Percentiles rank a stretch among this genome's conserved stretches.
Conservation (phyloP, 2,888 invertebrate species). For the Serripes groenlandicus region DNA sequence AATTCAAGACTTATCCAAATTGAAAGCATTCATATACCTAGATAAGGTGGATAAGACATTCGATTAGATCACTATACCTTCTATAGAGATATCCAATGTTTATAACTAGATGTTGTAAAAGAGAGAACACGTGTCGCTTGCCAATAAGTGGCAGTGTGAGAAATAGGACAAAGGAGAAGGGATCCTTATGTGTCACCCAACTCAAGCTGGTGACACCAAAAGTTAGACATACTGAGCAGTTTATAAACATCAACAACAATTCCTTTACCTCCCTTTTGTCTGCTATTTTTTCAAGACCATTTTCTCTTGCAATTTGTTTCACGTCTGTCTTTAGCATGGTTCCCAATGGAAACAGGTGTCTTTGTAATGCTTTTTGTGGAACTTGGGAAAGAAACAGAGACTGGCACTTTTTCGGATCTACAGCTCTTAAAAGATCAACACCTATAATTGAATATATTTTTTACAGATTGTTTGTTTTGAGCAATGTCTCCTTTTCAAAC, state of each 20-base stretch:
- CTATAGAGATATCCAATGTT: too few relatives aligned
- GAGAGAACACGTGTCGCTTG: too few relatives aligned
- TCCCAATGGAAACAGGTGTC: constrained; percentile 97
- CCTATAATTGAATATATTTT: too few relatives aligned
- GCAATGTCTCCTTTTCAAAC: background rate
- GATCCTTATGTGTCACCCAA: background rate
- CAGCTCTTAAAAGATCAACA: constrained; percentile 91
- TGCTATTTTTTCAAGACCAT: constrained; percentile 87
- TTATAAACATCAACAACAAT: background rate
- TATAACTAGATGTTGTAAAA: too few relatives aligned
- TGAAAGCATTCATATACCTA: too few relatives aligned
- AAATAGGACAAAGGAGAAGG: too few relatives aligned
- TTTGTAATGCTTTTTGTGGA: constrained; percentile 91
- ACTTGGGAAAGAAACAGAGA: constrained; percentile 97
- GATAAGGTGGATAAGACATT: too few relatives aligned
- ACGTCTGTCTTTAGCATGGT: constrained; percentile 92
- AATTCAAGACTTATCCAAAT: too few relatives aligned
- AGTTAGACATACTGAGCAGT: background rate
- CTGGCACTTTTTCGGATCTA: constrained; percentile 95
- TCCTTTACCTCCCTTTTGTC: constrained; percentile 84
- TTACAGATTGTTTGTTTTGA: too few relatives aligned
- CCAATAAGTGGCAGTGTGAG: too few relatives aligned
- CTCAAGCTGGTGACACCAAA: background rate
- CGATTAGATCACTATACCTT: too few relatives aligned
- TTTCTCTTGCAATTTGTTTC: constrained; percentile 91